Evolutionary conservation across 2,113 vertebrate genomes (phyloP).

Genomic region (Rhipidura dahli): DNA sequence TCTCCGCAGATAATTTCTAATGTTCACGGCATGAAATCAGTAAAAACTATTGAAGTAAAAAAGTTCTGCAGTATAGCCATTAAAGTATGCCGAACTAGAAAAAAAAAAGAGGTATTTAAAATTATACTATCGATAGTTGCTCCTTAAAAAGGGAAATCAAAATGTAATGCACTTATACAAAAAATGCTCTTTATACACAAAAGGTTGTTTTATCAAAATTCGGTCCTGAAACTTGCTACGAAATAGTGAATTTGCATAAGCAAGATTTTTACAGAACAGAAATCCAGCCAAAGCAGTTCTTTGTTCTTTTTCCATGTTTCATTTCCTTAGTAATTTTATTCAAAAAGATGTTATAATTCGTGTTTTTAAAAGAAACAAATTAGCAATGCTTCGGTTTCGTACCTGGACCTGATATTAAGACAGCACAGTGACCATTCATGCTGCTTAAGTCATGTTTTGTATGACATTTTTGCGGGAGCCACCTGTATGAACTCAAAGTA

Average conservation of each 20-base stretch:
- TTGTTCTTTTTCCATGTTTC: background rate
- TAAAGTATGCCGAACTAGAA: constrained; percentile 18
- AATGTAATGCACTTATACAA: constrained; percentile 52
- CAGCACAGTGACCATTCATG: rapidly evolving
- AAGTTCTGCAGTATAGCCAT: constrained; percentile 50
- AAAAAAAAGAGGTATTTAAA: constrained; percentile 42
- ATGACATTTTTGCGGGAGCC: background rate
- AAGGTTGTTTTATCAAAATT: background rate
- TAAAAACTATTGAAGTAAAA: constrained; percentile 68
- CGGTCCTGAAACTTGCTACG: background rate
- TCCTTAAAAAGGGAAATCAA: constrained; percentile 46
- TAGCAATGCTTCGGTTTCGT: background rate
- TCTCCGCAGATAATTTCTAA: constrained; percentile 74
- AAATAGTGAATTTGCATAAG: background rate
- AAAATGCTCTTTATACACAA: background rate
- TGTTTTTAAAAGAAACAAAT: background rate
- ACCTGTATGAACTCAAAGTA: background rate
- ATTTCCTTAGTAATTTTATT: background rate
- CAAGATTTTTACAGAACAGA: background rate
- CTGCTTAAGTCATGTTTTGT: background rate
- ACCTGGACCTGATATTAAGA: background rate
- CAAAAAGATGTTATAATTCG: background rate
- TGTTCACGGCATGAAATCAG: constrained; percentile 72
- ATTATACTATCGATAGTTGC: constrained; percentile 42
- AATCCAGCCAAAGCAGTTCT: background rate